Conservation (phyloP, 2,888 invertebrate genomes). For the Zelleria hepariella region DNA sequence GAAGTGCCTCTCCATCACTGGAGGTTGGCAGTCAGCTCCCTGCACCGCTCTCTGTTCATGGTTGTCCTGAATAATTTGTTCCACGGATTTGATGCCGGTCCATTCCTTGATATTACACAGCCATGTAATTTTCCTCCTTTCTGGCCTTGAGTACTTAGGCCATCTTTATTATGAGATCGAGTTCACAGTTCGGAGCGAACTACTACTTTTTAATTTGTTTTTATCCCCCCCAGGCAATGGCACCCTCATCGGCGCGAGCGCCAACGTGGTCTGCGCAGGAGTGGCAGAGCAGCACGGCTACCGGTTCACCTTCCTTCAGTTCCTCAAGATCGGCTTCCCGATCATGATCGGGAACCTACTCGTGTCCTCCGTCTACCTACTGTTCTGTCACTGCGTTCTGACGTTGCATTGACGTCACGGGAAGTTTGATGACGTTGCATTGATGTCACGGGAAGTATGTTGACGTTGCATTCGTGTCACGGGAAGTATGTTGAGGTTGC, state of each 20-base stretch:
- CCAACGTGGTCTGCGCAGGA: constrained; percentile 93
- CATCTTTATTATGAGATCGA: too few species aligned
- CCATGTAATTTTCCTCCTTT: too few species aligned
- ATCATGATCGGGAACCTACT: constrained; percentile 82
- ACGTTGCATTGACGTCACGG: constrained; percentile 71
- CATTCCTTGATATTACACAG: too few species aligned
- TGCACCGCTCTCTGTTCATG: too few species aligned
- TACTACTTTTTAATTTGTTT: not conserved
- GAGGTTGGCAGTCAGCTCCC: too few species aligned
- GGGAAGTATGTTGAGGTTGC: too few species aligned
- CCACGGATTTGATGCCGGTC: too few species aligned
- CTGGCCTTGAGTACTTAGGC: too few species aligned
- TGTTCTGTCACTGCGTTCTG: constrained; percentile 79
- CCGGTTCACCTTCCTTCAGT: constrained; percentile 85
- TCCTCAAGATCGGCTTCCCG: constrained; percentile 90
- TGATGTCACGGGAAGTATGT: constrained; percentile 24
- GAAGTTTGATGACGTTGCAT: constrained; percentile 78
- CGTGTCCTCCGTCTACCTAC: constrained; percentile 78
- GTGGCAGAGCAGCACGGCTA: constrained; percentile 95
- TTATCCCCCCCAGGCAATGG: constrained; percentile 79
- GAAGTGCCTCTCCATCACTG: too few species aligned
- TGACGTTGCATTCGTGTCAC: constrained; percentile 74
- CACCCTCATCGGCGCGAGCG: constrained; percentile 90
- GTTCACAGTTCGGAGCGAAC: too few species aligned
- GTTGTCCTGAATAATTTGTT: too few species aligned